Base-by-base conservation (phyloP, 2,113 vertebrate species). In the Thalassoma bifasciatum region DNA sequence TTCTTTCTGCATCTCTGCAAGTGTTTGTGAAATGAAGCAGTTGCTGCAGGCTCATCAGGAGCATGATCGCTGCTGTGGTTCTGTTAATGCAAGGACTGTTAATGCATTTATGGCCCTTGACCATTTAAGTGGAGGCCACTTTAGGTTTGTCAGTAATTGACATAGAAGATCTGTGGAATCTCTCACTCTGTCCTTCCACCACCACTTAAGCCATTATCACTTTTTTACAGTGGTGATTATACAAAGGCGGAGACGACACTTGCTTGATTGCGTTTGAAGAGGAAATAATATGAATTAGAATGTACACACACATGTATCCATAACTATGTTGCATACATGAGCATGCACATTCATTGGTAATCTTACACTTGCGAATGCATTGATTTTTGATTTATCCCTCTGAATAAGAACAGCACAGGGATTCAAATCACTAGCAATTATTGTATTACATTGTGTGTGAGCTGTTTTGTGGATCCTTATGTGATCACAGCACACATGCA, bases 51-150 rank as follows among this genome's bases (percentile, higher is more conserved):
- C 62, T 77, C 79, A 75, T 68, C 36, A 57, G 46, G 70, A 73
- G 9, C 34, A 34, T 69, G 64, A 85, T 75, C 83, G 79, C 70
- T 82, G 73, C 44, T 91, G 86, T 77, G 87, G 86, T 84, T 51
- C 47, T 10, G 30, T 65, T 83, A 88, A 88, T 85, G 87, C 82
- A 88, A 81, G 64, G 54, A 40, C 50, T 81, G 77, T 90, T 90
- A 90, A 89, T 91, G 89, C 88, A 86, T 88, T 91, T 79, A 81
- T 75, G 86, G 88, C 72, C 67, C 65, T 75, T 80, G 74, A 81
- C 82, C 82, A 74, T 78, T 84, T 87, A 85, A 90, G 86, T 87
- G 81, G 81, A 47, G 38, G 68, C 53, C 86, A 87, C 75, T 87
- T 83, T 74, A 70, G 81, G 68, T 64, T 65, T 69, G 66, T 86